Conservation (phyloP, 2,888 invertebrate species). For the Rhagium mordax region DNA sequence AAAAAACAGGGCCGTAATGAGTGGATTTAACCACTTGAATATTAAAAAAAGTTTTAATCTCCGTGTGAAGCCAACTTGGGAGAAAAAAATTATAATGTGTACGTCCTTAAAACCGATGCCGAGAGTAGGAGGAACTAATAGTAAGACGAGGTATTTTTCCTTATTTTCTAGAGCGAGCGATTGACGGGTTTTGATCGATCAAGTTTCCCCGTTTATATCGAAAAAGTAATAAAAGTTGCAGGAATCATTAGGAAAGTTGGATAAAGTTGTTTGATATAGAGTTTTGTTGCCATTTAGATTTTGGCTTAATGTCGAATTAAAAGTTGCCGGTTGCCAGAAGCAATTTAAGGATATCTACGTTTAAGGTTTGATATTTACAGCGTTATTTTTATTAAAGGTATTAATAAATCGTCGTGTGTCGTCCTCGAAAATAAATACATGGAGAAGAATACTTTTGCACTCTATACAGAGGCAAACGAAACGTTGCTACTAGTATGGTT, state of each 20-base stretch:
- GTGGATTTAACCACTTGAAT: too few relatives aligned
- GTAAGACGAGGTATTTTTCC: not conserved
- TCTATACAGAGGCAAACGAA: too few relatives aligned
- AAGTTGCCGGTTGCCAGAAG: not conserved
- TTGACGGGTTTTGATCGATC: conserved; percentile 24
- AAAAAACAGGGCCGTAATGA: too few relatives aligned
- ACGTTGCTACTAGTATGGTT: too few relatives aligned
- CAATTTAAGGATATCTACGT: not conserved
- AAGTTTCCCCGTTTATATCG: conserved; percentile 24
- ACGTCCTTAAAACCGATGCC: too few relatives aligned
- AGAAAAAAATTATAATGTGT: too few relatives aligned
- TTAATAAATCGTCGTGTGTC: not conserved
- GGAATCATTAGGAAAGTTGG: conserved; percentile 30
- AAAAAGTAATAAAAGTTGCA: conserved; percentile 22
- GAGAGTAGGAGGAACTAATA: not conserved
- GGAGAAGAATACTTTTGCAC: too few relatives aligned
- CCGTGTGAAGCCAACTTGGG: too few relatives aligned
- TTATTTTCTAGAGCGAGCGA: not conserved
- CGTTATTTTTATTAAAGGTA: not conserved
- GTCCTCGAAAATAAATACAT: not conserved
- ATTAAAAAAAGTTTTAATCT: too few relatives aligned
- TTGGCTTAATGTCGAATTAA: conserved; percentile 15
- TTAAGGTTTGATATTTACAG: not conserved
- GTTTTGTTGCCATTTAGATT: conserved; percentile 28
- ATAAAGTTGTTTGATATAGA: conserved; percentile 15